These are phyloP conservation scores for Dione vanillae DNA, from an alignment of 2,888 invertebrate genomes.

Conservation along the genomic window DNA sequence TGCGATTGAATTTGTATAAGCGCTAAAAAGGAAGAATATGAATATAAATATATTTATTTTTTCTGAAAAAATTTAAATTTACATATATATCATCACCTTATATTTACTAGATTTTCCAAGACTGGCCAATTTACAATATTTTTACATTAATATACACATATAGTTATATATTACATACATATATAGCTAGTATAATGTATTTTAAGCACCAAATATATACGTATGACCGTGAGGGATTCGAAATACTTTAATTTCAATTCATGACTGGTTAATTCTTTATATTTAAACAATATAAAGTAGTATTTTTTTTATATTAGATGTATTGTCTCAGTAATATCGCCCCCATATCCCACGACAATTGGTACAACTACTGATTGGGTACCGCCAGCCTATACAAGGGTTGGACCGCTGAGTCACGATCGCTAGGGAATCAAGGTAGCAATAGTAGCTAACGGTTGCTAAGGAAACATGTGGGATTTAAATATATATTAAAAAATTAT, in stretches of 20 bases:
- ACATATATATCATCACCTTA: too few relatives aligned
- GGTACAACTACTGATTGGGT: constrained; percentile 42
- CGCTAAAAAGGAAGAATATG: too few relatives aligned
- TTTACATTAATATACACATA: too few relatives aligned
- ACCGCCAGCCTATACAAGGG: constrained; percentile 48
- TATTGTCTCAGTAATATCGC: constrained; percentile 8
- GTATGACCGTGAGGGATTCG: too few relatives aligned
- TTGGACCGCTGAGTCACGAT: constrained; percentile 65
- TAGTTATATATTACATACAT: too few relatives aligned
- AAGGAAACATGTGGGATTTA: constrained; percentile 62
- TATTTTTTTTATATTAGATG: constrained; percentile 2
- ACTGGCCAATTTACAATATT: too few relatives aligned
- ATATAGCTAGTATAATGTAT: too few relatives aligned
- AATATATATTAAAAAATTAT: constrained; percentile 13
- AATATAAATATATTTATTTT: too few relatives aligned
- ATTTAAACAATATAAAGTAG: neutral
- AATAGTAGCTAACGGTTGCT: constrained; percentile 67
- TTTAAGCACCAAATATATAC: too few relatives aligned
- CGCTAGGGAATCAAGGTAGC: constrained; percentile 56
- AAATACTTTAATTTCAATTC: neutral
- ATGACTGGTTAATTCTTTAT: neutral
- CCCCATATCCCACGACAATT: constrained; percentile 44
- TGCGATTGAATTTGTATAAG: too few relatives aligned
- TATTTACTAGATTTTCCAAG: too few relatives aligned
- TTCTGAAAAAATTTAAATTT: too few relatives aligned